Percentiles rank a stretch among this genome's conserved stretches.
Evolutionary conservation across 2,113 vertebrate genomes (phyloP).

Genomic region (Xenotilapia longispinis): DNA sequence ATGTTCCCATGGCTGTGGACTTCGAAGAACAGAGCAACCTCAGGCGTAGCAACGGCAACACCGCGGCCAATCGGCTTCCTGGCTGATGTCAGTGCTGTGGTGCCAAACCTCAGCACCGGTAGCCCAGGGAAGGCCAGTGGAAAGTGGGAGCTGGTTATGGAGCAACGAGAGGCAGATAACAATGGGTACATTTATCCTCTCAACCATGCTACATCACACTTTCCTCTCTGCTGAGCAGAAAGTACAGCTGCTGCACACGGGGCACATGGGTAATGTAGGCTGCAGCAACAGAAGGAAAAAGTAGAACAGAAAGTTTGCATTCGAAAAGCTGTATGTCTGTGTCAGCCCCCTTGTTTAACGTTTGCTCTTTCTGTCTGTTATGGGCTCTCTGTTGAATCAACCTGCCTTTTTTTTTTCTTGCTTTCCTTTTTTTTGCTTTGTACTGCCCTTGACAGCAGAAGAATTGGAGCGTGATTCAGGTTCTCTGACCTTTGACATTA

Average conservation of each 20-base stretch:
- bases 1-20: conserved; percentile 64
- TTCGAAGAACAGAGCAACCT: conserved; percentile 57
- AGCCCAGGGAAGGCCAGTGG: conserved; percentile 20
- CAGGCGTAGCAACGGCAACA: conserved; percentile 24
- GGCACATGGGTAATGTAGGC: conserved; percentile 41
- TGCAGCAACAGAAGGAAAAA: not conserved
- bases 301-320: not conserved
- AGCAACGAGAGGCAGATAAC: conserved; percentile 32
- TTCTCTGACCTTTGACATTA: conserved; percentile 10
- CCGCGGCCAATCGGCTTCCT: conserved; percentile 12
- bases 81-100: conserved; percentile 2
- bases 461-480: not conserved
- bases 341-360: not conserved
- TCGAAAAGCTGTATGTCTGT: not conserved
- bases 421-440: not conserved
- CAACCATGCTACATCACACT: conserved; percentile 26
- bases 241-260: not conserved
- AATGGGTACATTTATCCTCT: conserved; percentile 55
- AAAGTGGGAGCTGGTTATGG: conserved; percentile 36
- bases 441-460: not conserved
- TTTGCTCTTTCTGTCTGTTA: not conserved
- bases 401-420: not conserved
- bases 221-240: conserved; percentile 30
- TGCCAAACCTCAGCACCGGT: conserved; percentile 41
- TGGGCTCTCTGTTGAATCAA: not conserved